Base-by-base conservation (phyloP, 2,797 vertebrate species). In the Anniella stebbinsi region DNA sequence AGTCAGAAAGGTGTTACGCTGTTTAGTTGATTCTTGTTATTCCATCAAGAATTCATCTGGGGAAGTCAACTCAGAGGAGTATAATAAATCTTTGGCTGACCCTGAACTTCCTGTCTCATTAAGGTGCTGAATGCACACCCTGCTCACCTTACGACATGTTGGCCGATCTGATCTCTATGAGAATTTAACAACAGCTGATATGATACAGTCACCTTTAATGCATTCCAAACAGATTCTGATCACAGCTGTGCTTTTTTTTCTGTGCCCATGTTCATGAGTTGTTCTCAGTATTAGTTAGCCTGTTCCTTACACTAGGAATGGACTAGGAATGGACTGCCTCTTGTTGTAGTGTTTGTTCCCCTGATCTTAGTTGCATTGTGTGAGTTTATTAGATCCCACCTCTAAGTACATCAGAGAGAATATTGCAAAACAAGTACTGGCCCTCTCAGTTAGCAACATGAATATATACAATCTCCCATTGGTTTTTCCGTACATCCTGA, bases 101-200 rank as follows among this genome's bases (percentile, higher is more conserved):
- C 25, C 60, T 67, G 81, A 83, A 83, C 60, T 67, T 82, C 60
- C 38, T 83, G 5, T 45, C 81, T 21, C 38, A 67, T 45, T 83
- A 83, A 83, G 60, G 66, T 41, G 60, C 60, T 83, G 38, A 67
- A 83, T 3, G 30, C 23, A 18, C 15, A 30, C 13, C 38, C 28
- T 45, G 63, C 38, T 67, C 81, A 67, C 41, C 81, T 83, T 67
- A 84, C 21, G 63, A 41, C 63, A 67, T 67, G 36, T 83, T 67
- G 38, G 81, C 38, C 81, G 45, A 67, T 67, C 81, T 25, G 41
- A 70, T 85, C 33, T 54, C 45, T 72, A 5, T 17, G 5, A 36
- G 83, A 72, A 87, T 87, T 76, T 60, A 86, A 72, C 36, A 57
- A 57, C 30, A 86, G 36, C 28, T 86, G 57, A 54, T 76, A 76